phyloP scores from a whole-genome alignment of 1,140 invertebrate genomes.

The Macrostomum lignano region DNA sequence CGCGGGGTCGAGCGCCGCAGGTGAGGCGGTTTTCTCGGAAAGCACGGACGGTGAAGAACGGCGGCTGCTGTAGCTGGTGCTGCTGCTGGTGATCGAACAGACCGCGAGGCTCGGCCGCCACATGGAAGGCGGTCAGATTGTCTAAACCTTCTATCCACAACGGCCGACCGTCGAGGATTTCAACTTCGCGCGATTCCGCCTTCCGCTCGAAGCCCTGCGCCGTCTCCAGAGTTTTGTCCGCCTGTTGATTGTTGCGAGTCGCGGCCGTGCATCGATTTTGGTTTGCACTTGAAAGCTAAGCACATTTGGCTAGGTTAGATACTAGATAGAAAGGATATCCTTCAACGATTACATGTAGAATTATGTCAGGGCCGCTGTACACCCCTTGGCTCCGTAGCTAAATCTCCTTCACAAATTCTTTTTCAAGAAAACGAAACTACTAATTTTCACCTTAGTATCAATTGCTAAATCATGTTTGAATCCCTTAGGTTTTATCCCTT shows the following conservation, averaged over 20 bases:
- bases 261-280: no score
- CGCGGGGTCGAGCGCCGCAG: neutral
- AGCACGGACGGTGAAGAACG: constrained; percentile 31
- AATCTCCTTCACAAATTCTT: neutral
- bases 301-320: no score
- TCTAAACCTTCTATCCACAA: constrained; percentile 75
- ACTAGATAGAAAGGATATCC: no score
- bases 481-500: no score
- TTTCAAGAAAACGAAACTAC: neutral
- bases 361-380: no score
- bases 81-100: no score
- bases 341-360: no score
- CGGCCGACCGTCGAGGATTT: constrained; percentile 59
- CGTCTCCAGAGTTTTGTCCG: constrained; percentile 30
- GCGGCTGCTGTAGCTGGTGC: constrained; percentile 88
- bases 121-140: constrained; percentile 67
- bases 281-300: no score
- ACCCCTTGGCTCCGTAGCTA: no score
- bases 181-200: constrained; percentile 33
- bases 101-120: constrained; percentile 68
- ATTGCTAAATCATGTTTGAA: no score
- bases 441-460: neutral
- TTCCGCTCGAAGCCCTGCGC: constrained; percentile 71
- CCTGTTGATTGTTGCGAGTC: no score
- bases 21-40: constrained; percentile 3